Percentiles rank a stretch among this genome's conserved stretches.
phyloP scores from a whole-genome alignment of 2,888 invertebrate species.

The Dendrolimus houi region DNA sequence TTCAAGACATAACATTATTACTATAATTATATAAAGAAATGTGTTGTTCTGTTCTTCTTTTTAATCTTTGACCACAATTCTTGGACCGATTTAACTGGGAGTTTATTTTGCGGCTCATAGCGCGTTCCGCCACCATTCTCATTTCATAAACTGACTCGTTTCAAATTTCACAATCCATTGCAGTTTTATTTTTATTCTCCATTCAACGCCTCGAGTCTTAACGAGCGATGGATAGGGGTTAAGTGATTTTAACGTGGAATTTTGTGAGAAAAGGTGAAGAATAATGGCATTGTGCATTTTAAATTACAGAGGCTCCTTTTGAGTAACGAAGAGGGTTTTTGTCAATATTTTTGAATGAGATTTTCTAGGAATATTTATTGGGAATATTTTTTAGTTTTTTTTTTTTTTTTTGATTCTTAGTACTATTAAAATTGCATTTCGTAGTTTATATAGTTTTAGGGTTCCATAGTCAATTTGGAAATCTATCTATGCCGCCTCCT shows the following conservation, averaged over 20 bases:
- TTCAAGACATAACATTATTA: too few species aligned
- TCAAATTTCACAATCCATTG: neutral
- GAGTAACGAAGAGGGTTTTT: conserved; percentile 16
- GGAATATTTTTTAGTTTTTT: too few species aligned
- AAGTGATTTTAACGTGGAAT: conserved; percentile 1
- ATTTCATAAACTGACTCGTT: neutral
- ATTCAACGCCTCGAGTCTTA: neutral
- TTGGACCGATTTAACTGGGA: conserved; percentile 19
- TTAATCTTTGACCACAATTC: conserved; percentile 14
- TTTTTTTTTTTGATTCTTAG: too few species aligned
- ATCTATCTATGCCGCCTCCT: too few species aligned
- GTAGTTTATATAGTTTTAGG: too few species aligned
- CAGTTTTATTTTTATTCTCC: conserved; percentile 1
- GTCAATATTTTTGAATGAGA: conserved; percentile 2
- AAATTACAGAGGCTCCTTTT: conserved; percentile 21
- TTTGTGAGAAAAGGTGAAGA: conserved; percentile 5
- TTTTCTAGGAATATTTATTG: neutral
- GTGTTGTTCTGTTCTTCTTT: too few species aligned
- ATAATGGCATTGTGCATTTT: conserved; percentile 22
- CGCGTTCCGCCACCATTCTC: neutral
- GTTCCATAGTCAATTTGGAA: too few species aligned
- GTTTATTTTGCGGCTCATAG: conserved; percentile 17
- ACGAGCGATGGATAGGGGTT: conserved; percentile 2
- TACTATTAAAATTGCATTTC: too few species aligned
- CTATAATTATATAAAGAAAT: too few species aligned